These are phyloP conservation scores for Aurelia sp. DNA, from an alignment of 30 jellyfish, hydroid and myxozoan species.

Conservation along the genomic window DNA sequence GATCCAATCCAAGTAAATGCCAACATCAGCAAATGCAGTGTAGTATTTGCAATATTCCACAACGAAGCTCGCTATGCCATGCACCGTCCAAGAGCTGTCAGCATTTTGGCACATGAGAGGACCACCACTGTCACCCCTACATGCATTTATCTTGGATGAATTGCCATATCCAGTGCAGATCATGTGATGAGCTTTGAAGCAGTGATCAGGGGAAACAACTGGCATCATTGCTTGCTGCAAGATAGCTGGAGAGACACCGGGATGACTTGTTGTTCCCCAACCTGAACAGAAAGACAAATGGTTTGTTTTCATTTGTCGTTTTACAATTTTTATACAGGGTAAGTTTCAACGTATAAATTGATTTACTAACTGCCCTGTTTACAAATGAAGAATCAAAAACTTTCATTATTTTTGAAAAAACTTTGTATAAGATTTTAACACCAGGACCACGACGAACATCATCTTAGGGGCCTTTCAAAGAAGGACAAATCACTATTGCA, in stretches of 20 bases:
- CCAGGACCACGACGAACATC: too few species aligned
- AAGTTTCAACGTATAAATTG: too few species aligned
- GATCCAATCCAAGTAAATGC: slow-evolving; percentile 61
- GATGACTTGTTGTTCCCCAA: slow-evolving; percentile 65
- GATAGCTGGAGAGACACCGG: slow-evolving; percentile 30
- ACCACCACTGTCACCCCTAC: slow-evolving; percentile 79
- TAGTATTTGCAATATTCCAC: slow-evolving; percentile 49
- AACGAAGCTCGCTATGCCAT: slow-evolving; percentile 72
- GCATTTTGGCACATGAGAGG: slow-evolving; percentile 58
- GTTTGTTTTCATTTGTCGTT: too few species aligned
- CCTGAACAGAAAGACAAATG: slow-evolving; percentile 22
- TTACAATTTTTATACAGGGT: too few species aligned
- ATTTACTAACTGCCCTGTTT: too few species aligned
- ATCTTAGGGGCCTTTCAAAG: too few species aligned
- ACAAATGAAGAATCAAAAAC: too few species aligned
- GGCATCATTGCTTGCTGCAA: slow-evolving; percentile 63
- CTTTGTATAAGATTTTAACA: too few species aligned
- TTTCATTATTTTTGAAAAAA: too few species aligned
- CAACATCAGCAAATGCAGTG: slow-evolving; percentile 68
- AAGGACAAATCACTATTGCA: too few species aligned
- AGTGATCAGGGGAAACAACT: slow-evolving; percentile 29
- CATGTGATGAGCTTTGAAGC: slow-evolving; percentile 43
- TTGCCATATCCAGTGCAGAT: slow-evolving; percentile 56
- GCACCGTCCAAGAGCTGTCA: slow-evolving; percentile 56
- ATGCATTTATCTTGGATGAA: slow-evolving; percentile 43